phyloP scores from a whole-genome alignment of 2,113 vertebrate genomes.

The Protomyctophum bolini region DNA sequence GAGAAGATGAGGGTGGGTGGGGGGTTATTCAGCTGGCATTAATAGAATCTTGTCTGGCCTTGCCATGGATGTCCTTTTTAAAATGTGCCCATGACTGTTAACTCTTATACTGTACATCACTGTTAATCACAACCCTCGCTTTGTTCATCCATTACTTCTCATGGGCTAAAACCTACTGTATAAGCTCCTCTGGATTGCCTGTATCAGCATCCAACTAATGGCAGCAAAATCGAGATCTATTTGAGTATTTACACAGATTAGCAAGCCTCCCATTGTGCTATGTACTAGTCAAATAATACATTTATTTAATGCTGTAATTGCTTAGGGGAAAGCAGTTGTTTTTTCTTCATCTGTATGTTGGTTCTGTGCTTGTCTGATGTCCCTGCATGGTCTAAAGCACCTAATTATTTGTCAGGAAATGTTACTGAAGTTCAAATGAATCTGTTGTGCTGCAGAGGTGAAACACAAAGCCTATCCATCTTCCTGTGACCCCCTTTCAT shows the following conservation, averaged over 20 bases:
- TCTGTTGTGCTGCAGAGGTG: constrained; percentile 24
- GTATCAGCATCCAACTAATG: background rate
- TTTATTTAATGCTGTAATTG: constrained; percentile 25
- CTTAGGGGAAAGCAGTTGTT: constrained; percentile 3
- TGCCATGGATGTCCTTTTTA: background rate
- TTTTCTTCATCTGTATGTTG: background rate
- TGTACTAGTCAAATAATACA: constrained; percentile 11
- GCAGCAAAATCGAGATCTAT: background rate
- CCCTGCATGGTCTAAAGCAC: constrained; percentile 29
- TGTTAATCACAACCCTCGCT: background rate
- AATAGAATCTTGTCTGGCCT: background rate
- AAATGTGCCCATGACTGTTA: background rate
- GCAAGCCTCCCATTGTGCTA: background rate
- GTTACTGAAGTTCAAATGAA: constrained; percentile 49
- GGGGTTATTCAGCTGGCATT: background rate
- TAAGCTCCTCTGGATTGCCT: background rate
- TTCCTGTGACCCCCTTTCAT: constrained; percentile 35
- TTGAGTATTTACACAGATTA: constrained; percentile 1
- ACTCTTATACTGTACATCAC: background rate
- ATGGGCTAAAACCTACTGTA: background rate
- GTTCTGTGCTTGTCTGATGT: constrained; percentile 34
- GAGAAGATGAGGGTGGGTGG: background rate
- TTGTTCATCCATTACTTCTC: background rate
- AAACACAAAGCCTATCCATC: constrained; percentile 31
- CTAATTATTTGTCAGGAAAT: constrained; percentile 42